A percentile compares a stretch with the other conserved stretches of the same genome.
Conservation (phyloP, 2,797 vertebrate genomes). For the Valencia hispanica region DNA sequence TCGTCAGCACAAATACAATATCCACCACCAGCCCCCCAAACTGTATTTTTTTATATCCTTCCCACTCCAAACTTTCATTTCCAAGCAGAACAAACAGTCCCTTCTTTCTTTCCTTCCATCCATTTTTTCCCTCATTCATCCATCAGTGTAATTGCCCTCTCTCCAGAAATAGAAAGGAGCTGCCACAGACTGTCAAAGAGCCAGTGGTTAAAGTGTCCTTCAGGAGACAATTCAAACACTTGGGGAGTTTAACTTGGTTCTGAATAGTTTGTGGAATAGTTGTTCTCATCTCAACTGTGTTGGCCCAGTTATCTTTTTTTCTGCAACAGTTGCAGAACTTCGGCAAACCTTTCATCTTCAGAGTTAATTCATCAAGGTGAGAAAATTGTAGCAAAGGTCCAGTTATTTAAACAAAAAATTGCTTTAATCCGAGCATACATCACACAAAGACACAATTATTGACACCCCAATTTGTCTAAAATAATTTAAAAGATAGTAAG, state of each 20-base stretch:
- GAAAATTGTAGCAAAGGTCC: not conserved
- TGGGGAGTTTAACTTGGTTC: constrained; percentile 18
- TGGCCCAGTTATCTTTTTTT: constrained; percentile 13
- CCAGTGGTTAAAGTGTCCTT: constrained; percentile 68
- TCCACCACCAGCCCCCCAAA: constrained; percentile 48
- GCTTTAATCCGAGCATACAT: not conserved
- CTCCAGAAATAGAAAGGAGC: constrained; percentile 76
- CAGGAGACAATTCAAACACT: constrained; percentile 45
- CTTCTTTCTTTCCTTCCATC: constrained; percentile 59
- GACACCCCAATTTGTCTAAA: not conserved
- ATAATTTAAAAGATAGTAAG: not conserved
- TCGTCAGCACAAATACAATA: constrained; percentile 44
- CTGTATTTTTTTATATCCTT: constrained; percentile 34
- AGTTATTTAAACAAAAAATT: not conserved
- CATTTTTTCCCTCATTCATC: constrained; percentile 64
- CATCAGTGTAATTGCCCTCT: constrained; percentile 74
- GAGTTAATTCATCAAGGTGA: not conserved
- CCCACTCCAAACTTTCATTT: constrained; percentile 56
- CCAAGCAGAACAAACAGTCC: constrained; percentile 67
- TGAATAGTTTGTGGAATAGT: constrained; percentile 26
- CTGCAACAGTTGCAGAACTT: not conserved
- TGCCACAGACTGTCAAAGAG: constrained; percentile 67
- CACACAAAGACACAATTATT: not conserved
- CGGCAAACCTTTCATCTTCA: not conserved
- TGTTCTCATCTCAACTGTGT: constrained; percentile 43